phyloP scores from a whole-genome alignment of 2,113 vertebrate species.

The Myiagra hebetior region DNA sequence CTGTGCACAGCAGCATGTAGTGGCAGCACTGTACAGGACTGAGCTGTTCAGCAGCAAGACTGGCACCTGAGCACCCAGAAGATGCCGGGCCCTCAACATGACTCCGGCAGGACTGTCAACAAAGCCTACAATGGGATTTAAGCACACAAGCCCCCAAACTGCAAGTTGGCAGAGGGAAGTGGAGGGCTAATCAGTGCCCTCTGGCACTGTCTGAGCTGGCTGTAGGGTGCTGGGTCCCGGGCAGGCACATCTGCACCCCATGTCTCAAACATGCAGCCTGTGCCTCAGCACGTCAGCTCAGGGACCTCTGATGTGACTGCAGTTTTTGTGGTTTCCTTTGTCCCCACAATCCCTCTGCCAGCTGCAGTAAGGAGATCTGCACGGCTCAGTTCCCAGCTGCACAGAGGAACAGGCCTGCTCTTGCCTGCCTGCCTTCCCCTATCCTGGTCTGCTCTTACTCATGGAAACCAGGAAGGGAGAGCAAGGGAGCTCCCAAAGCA shows the following conservation, averaged over 20 bases:
- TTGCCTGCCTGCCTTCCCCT: background rate
- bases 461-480: background rate
- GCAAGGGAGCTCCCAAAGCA: background rate
- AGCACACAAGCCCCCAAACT: background rate
- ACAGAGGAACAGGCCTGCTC: background rate
- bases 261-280: background rate
- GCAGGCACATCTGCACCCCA: accelerated
- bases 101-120: background rate
- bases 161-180: background rate
- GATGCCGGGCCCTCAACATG: background rate
- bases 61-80: background rate
- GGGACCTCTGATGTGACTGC: background rate
- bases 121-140: background rate
- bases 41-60: background rate
- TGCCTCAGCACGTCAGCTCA: accelerated
- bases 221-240: background rate
- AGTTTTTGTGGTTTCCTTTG: background rate
- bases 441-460: background rate
- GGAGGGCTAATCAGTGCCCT: background rate
- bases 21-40: accelerated
- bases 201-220: background rate
- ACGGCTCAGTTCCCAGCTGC: accelerated
- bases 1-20: background rate
- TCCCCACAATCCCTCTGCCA: accelerated
- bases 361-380: background rate